A percentile compares a stretch with the other conserved stretches of the same genome.
These are phyloP conservation scores for Schlechtendalia chinensis DNA, from an alignment of 1,140 invertebrate genomes.

Conservation along the genomic window DNA sequence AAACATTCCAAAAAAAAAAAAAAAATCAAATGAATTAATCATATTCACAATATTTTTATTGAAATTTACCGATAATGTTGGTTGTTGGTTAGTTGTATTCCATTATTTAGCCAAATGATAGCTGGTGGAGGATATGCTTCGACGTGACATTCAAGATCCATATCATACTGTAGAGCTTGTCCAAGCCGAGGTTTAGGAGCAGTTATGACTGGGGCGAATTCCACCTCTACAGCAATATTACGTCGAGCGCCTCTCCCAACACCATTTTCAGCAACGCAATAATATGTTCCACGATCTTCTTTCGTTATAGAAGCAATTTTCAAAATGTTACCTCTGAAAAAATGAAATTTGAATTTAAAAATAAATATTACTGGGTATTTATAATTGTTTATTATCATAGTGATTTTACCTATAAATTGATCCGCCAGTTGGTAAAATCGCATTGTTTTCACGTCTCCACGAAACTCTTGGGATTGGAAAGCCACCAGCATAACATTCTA, in stretches of 20 bases:
- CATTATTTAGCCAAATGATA: constrained; percentile 83
- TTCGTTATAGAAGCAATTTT: constrained; percentile 77
- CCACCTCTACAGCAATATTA: constrained; percentile 86
- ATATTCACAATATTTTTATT: constrained; percentile 20
- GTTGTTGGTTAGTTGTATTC: constrained; percentile 76
- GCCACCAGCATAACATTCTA: constrained; percentile 85
- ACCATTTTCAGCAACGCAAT: constrained; percentile 91
- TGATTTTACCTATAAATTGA: constrained; percentile 66
- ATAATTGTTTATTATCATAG: not conserved
- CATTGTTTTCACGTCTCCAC: constrained; percentile 91
- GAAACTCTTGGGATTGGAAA: constrained; percentile 82
- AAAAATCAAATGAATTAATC: not conserved
- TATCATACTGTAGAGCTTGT: constrained; percentile 87
- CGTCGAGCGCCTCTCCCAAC: constrained; percentile 79
- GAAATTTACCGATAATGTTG: constrained; percentile 71
- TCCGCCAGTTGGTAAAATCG: constrained; percentile 83
- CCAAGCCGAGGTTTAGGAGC: constrained; percentile 77
- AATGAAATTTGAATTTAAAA: constrained; percentile 44
- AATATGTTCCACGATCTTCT: constrained; percentile 88
- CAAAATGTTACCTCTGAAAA: constrained; percentile 76
- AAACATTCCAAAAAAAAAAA: constrained; percentile 44
- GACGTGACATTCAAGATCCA: constrained; percentile 88
- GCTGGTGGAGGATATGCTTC: constrained; percentile 90
- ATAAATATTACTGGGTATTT: not conserved
- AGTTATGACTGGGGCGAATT: constrained; percentile 81